Evolutionary conservation across 2,888 invertebrate species (phyloP).

Genomic region (Leptarthrus brevirostris): DNA sequence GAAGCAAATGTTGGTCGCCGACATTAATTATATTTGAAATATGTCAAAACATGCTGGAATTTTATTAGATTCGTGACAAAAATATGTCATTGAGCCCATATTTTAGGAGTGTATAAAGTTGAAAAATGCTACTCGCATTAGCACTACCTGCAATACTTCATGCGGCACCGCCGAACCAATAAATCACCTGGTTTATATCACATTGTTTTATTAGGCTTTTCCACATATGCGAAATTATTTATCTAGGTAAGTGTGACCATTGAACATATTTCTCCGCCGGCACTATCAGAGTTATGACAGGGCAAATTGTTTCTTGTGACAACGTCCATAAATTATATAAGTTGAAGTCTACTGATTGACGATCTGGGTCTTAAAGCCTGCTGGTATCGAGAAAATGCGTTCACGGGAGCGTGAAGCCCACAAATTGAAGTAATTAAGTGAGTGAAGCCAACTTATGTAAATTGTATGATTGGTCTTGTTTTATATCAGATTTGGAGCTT

Average conservation of each 20-base stretch:
- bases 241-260: slow-evolving; percentile 25
- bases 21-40: too few relatives aligned
- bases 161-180: not conserved
- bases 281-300: slow-evolving; percentile 43
- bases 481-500: slow-evolving; percentile 14
- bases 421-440: slow-evolving; percentile 43
- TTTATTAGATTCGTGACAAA: too few relatives aligned
- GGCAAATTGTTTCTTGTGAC: slow-evolving; percentile 48
- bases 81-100: too few relatives aligned
- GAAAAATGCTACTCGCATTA: not conserved
- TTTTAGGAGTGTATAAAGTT: not conserved
- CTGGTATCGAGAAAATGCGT: slow-evolving; percentile 27
- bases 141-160: not conserved
- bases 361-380: not conserved
- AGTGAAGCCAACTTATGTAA: slow-evolving; percentile 37
- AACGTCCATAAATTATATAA: slow-evolving; percentile 45
- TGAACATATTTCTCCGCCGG: slow-evolving; percentile 7
- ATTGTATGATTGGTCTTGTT: slow-evolving; percentile 12
- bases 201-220: slow-evolving; percentile 35
- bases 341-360: slow-evolving; percentile 21
- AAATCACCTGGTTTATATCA: slow-evolving; percentile 10
- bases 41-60: too few relatives aligned
- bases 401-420: slow-evolving; percentile 49
- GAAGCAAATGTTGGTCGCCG: too few relatives aligned
- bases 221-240: slow-evolving; percentile 31